Conservation (phyloP, 2,113 vertebrate genomes). For the Tautogolabrus adspersus region DNA sequence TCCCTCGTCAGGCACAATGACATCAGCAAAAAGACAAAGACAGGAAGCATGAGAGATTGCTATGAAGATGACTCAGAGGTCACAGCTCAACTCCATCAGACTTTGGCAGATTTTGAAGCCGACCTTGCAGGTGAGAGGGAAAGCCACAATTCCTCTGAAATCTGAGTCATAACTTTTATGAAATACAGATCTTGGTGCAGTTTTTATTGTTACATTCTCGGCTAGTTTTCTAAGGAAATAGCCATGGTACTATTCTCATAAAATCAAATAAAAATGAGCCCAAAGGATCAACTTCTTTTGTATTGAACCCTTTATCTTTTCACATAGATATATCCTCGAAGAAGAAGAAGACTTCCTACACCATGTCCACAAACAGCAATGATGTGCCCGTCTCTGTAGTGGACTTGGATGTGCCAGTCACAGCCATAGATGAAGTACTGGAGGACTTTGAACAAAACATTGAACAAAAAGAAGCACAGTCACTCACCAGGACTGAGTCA, state of each 20-base stretch:
- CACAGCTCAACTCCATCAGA: conserved; percentile 77
- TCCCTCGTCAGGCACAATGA: conserved; percentile 49
- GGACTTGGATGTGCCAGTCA: conserved; percentile 90
- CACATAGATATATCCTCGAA: conserved; percentile 28
- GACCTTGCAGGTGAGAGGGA: conserved; percentile 82
- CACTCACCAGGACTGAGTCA: conserved; percentile 26
- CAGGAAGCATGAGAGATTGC: conserved; percentile 47
- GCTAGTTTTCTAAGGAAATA: background rate
- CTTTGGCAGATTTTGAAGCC: conserved; percentile 83
- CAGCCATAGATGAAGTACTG: conserved; percentile 90
- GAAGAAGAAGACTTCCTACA: conserved; percentile 54
- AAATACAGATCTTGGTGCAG: too few species aligned
- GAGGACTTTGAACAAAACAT: conserved; percentile 66
- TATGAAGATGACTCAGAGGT: conserved; percentile 77
- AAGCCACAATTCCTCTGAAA: background rate
- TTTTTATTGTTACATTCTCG: too few species aligned
- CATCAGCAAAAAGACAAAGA: conserved; percentile 36
- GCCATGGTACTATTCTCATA: background rate
- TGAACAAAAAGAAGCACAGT: conserved; percentile 52
- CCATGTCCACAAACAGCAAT: conserved; percentile 53
- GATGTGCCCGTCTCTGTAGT: conserved; percentile 64
- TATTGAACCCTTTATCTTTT: background rate
- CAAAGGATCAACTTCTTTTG: background rate
- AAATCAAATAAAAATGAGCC: background rate
- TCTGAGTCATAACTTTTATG: background rate